A percentile compares a stretch with the other conserved stretches of the same genome.
Evolutionary conservation across 2,888 invertebrate species (phyloP).

Genomic region (Lagria hirta): DNA sequence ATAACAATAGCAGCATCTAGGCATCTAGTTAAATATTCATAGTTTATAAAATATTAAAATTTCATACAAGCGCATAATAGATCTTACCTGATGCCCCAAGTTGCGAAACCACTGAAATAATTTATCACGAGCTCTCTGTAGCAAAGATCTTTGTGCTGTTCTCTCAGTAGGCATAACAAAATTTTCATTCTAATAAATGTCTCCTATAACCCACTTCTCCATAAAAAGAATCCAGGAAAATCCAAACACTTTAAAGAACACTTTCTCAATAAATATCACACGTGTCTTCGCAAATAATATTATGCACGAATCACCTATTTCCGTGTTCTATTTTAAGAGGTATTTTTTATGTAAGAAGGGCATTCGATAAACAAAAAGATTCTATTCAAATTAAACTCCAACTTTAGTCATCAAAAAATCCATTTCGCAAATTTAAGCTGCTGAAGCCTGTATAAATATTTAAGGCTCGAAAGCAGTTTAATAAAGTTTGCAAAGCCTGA

Average conservation of each 20-base stretch:
- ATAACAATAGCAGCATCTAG: too few relatives aligned
- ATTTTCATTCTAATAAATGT: conserved; percentile 27
- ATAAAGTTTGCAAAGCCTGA: too few relatives aligned
- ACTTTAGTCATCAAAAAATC: conserved; percentile 17
- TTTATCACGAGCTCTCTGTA: conserved; percentile 55
- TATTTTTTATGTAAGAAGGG: conserved; percentile 9
- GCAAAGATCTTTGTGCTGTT: conserved; percentile 47
- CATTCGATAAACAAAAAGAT: conserved; percentile 11
- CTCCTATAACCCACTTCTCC: conserved; percentile 1
- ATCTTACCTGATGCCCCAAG: conserved; percentile 47
- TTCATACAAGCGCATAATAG: too few relatives aligned
- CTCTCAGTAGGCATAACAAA: conserved; percentile 45
- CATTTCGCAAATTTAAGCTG: conserved; percentile 18
- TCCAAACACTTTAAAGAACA: too few relatives aligned
- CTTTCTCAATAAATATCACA: conserved; percentile 3
- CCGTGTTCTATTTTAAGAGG: conserved; percentile 1
- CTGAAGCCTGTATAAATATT: conserved; percentile 10
- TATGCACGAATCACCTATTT: conserved; percentile 2
- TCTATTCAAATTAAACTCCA: conserved; percentile 14
- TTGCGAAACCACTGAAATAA: conserved; percentile 54
- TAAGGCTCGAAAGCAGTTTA: too few relatives aligned
- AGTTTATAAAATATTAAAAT: too few relatives aligned
- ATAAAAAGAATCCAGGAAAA: background rate
- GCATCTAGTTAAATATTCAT: too few relatives aligned
- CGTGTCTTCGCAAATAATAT: conserved; percentile 16